Conservation (phyloP, 1,140 invertebrate species). For the Danaus plexippus region DNA sequence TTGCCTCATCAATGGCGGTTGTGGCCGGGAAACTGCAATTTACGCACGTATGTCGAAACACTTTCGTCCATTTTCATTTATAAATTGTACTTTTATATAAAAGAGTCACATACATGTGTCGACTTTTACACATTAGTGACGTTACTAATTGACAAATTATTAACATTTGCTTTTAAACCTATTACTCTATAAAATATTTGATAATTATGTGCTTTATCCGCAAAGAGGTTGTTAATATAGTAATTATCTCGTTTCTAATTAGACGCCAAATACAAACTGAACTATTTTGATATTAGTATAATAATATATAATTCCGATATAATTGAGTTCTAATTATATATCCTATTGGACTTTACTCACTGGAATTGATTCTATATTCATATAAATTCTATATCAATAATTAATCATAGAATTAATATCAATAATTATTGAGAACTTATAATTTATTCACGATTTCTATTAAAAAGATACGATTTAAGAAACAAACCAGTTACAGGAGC, state of each 20-base stretch:
- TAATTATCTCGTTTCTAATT: conserved; percentile 12
- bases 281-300: conserved; percentile 11
- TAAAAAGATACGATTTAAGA: too few relatives aligned
- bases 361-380: too few relatives aligned
- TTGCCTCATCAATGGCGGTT: conserved; percentile 47
- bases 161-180: background rate
- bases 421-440: too few relatives aligned
- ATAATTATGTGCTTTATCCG: conserved; percentile 1
- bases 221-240: conserved; percentile 1
- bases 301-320: conserved; percentile 14
- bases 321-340: too few relatives aligned
- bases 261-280: conserved; percentile 13
- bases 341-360: too few relatives aligned
- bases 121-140: background rate
- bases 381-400: too few relatives aligned
- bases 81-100: too few relatives aligned
- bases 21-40: conserved; percentile 31
- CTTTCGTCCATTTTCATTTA: too few relatives aligned
- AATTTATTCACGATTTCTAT: too few relatives aligned
- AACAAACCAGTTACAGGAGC: too few relatives aligned
- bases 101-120: too few relatives aligned
- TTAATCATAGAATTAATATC: too few relatives aligned
- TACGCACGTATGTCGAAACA: conserved; percentile 18
- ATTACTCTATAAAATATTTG: conserved; percentile 7
- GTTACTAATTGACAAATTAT: background rate